Percentiles rank a stretch among this genome's conserved stretches.
phyloP scores from a whole-genome alignment of 2,113 vertebrate species.

The Thoracochromis brauschi region DNA sequence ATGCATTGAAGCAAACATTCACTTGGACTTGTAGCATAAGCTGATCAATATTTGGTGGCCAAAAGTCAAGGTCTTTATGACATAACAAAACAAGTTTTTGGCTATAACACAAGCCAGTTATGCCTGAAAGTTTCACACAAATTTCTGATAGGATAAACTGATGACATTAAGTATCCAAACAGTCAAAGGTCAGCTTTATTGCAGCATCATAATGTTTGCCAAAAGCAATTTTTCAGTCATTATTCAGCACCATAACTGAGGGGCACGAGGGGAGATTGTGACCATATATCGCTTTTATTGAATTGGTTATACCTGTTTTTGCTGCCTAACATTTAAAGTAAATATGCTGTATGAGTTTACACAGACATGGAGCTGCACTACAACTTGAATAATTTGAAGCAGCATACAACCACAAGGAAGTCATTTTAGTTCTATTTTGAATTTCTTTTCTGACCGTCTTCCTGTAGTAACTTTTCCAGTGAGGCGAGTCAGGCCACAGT shows the following conservation, averaged over 20 bases:
- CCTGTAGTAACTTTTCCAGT: constrained; percentile 77
- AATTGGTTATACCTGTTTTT: not conserved
- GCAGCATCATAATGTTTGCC: not conserved
- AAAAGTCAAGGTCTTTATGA: not conserved
- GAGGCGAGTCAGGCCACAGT: constrained; percentile 76
- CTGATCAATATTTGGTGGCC: not conserved
- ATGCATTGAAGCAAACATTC: not conserved
- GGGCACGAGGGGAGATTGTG: not conserved
- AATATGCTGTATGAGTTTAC: not conserved
- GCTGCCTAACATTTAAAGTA: not conserved
- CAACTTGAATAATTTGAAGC: not conserved
- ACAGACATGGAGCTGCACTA: not conserved
- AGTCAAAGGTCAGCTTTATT: not conserved
- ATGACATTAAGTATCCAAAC: not conserved
- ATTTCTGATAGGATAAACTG: not conserved
- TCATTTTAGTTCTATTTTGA: not conserved
- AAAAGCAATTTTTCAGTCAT: not conserved
- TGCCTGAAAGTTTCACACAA: not conserved
- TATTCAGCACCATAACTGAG: not conserved
- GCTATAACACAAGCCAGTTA: not conserved
- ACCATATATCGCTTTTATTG: not conserved
- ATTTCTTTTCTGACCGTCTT: not conserved
- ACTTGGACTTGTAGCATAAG: not conserved
- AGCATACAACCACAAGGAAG: not conserved
- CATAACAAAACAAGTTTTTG: not conserved